Evolutionary conservation across 2,113 vertebrate genomes (phyloP).

Genomic region (Pterophyllum scalare): DNA sequence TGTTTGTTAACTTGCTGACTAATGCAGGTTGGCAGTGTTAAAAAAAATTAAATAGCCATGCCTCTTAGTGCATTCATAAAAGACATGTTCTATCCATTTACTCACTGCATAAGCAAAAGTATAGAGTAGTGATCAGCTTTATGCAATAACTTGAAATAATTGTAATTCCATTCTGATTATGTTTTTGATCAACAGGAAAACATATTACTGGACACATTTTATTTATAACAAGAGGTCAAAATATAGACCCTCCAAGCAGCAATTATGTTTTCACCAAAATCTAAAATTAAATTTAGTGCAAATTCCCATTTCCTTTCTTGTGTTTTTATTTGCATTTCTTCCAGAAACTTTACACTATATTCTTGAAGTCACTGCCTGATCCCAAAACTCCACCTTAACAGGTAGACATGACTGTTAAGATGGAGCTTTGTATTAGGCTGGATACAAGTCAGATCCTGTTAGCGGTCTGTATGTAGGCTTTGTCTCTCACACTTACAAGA

Average conservation of each 20-base stretch:
- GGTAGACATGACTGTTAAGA: background rate
- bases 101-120: background rate
- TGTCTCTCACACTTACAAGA: no score
- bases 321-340: background rate
- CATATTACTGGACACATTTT: background rate
- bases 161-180: background rate
- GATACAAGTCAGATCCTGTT: background rate
- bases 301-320: background rate
- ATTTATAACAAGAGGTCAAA: background rate
- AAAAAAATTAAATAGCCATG: background rate
- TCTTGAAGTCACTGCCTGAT: background rate
- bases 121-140: background rate
- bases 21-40: constrained; percentile 12
- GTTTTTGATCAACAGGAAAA: background rate
- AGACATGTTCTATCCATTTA: background rate
- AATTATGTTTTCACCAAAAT: background rate
- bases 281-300: background rate
- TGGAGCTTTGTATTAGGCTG: background rate
- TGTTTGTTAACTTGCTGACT: constrained; percentile 12
- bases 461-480: no score
- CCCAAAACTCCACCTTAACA: constrained; percentile 20
- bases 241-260: background rate
- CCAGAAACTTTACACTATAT: background rate
- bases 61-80: constrained; percentile 7
- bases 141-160: background rate